Conservation (phyloP, 2,113 vertebrate species). For the Cyprinodon variegatus region DNA sequence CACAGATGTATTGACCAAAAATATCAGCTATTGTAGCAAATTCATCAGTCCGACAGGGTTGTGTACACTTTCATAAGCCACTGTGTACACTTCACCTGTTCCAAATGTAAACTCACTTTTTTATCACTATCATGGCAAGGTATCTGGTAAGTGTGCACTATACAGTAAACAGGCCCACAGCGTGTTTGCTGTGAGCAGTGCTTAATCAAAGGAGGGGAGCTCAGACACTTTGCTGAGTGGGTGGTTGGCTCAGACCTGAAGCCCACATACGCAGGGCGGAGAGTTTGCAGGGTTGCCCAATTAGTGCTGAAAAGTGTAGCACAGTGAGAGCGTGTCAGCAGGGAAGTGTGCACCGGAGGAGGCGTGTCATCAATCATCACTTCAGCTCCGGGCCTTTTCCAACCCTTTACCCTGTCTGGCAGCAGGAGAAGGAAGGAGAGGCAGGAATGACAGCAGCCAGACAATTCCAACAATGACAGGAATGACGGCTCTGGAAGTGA, state of each 20-base stretch:
- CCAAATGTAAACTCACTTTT: conserved; percentile 18
- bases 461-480: conserved; percentile 50
- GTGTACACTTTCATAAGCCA: background rate
- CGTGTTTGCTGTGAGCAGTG: conserved; percentile 29
- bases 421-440: conserved; percentile 51
- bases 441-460: conserved; percentile 52
- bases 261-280: conserved; percentile 55
- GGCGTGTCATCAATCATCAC: conserved; percentile 82
- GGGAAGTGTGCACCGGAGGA: conserved; percentile 77
- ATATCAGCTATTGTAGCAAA: too few relatives aligned
- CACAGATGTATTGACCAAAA: too few relatives aligned
- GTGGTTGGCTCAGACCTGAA: conserved; percentile 64
- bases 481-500: conserved; percentile 22
- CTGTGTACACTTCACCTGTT: conserved; percentile 18
- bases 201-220: conserved; percentile 58
- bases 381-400: conserved; percentile 68
- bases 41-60: too few relatives aligned
- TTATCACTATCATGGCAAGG: conserved; percentile 32
- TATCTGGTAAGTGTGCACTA: conserved; percentile 38
- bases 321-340: conserved; percentile 75
- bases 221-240: conserved; percentile 56
- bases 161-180: conserved; percentile 41
- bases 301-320: conserved; percentile 80
- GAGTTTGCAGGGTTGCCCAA: conserved; percentile 77
- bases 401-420: conserved; percentile 64